Percentiles rank a stretch among this genome's conserved stretches.
Evolutionary conservation across 2,888 invertebrate species (phyloP).

Genomic region (Lithophane leautieri): DNA sequence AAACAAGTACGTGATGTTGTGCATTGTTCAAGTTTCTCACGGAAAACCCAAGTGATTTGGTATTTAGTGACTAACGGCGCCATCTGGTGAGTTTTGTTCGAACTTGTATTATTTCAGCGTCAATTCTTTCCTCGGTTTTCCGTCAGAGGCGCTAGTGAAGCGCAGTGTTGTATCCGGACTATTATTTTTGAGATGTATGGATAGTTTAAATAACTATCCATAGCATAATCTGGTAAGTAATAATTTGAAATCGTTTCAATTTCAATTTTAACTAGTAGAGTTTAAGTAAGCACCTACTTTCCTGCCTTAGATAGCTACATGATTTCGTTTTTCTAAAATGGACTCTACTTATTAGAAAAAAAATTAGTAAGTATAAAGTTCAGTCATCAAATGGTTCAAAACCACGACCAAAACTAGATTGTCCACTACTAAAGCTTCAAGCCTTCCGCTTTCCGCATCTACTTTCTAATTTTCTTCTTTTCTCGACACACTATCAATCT

Average conservation of each 20-base stretch:
- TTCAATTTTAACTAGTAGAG: neutral
- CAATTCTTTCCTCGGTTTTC: conserved; percentile 12
- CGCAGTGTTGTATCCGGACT: neutral
- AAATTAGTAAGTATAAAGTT: neutral
- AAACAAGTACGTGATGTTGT: neutral
- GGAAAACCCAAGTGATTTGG: conserved; percentile 8
- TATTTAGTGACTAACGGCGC: conserved; percentile 33
- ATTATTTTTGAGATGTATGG: neutral
- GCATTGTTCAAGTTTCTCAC: conserved; percentile 39
- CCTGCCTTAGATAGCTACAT: no score
- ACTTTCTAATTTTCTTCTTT: neutral
- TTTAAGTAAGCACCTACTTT: neutral
- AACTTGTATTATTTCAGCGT: conserved; percentile 25
- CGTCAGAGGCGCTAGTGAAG: conserved; percentile 52
- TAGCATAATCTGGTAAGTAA: neutral
- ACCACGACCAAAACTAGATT: neutral
- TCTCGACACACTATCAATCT: no score
- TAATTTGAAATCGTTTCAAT: neutral
- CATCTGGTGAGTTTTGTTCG: conserved; percentile 45
- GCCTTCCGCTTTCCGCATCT: neutral
- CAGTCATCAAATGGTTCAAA: neutral
- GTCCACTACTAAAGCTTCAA: neutral
- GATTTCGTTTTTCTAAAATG: neutral
- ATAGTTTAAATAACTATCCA: neutral
- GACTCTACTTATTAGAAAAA: neutral